phyloP scores from a whole-genome alignment of 2,888 invertebrate species.

The Leptarthrus brevirostris region DNA sequence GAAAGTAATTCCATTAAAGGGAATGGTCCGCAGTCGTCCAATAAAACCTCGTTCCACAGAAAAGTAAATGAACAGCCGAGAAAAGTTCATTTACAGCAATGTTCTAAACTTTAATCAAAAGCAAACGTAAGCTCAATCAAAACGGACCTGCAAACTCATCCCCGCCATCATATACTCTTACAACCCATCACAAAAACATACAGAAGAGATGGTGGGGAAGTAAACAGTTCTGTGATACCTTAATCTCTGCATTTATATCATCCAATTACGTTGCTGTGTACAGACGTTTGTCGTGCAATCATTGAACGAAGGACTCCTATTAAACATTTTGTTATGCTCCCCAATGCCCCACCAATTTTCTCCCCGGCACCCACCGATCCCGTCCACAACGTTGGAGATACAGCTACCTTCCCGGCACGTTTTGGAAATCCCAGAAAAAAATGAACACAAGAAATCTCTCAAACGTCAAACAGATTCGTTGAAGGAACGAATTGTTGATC shows the following conservation, averaged over 20 bases:
- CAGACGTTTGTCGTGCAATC: conserved; percentile 47
- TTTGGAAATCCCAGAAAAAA: conserved; percentile 24
- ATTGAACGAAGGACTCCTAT: conserved; percentile 46
- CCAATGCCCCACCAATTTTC: background rate
- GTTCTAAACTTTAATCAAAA: conserved; percentile 47
- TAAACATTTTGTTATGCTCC: conserved; percentile 41
- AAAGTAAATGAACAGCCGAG: conserved; percentile 30
- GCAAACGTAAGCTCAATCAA: conserved; percentile 43
- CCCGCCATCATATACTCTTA: background rate
- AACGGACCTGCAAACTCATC: conserved; percentile 27
- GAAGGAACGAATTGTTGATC: conserved; percentile 39
- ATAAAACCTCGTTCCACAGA: background rate
- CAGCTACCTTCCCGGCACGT: conserved; percentile 10
- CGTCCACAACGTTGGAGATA: background rate
- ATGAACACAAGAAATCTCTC: conserved; percentile 30
- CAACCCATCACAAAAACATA: background rate
- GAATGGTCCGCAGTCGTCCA: conserved; percentile 12
- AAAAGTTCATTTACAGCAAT: conserved; percentile 44
- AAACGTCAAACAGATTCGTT: conserved; percentile 32
- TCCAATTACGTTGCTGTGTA: conserved; percentile 51
- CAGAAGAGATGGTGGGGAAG: background rate
- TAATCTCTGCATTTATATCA: conserved; percentile 53
- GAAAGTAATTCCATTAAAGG: conserved; percentile 45
- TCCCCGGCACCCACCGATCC: background rate
- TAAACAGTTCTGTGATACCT: conserved; percentile 45